A percentile compares a stretch with the other conserved stretches of the same genome.
Conservation (phyloP, 2,888 invertebrate genomes). For the Camponotus fellah region DNA sequence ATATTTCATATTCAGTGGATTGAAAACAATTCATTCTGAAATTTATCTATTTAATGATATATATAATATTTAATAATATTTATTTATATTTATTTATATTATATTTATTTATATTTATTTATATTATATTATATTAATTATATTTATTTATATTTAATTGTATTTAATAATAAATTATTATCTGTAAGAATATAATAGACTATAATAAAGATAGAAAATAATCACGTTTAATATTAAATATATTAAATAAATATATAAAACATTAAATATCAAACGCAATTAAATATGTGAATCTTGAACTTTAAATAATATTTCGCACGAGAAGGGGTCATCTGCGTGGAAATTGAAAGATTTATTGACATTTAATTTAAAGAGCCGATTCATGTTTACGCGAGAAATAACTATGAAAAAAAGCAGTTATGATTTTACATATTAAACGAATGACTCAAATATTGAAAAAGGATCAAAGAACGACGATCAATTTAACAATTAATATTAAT, state of each 20-base stretch:
- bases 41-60: conserved; percentile 2
- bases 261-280: not conserved
- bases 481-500: not conserved
- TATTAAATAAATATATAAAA: not conserved
- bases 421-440: conserved; percentile 41
- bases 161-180: too few species aligned
- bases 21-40: not conserved
- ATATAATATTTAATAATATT: too few species aligned
- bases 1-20: too few species aligned
- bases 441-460: not conserved
- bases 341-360: conserved; percentile 36
- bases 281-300: not conserved
- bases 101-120: too few species aligned
- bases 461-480: not conserved
- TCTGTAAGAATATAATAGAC: not conserved
- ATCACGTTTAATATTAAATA: not conserved
- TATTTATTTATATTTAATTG: too few species aligned
- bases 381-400: conserved; percentile 5
- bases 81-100: too few species aligned
- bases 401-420: conserved; percentile 10
- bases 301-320: not conserved
- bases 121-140: too few species aligned
- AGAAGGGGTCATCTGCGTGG: not conserved
- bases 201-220: not conserved
- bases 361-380: conserved; percentile 39